Evolutionary conservation across 1,140 invertebrate species (phyloP).

Genomic region (Chymomyza costata): DNA sequence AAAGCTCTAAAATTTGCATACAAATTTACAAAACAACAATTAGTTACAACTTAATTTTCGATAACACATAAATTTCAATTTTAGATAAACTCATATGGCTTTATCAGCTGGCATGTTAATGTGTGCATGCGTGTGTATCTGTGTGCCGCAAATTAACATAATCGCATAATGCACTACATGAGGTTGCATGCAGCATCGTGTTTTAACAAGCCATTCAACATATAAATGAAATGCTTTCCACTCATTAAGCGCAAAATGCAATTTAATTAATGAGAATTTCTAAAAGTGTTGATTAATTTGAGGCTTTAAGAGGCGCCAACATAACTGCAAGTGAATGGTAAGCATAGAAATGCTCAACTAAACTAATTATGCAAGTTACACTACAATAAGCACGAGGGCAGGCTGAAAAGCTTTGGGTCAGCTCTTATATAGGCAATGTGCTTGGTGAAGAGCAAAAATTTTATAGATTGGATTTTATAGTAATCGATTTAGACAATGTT

Average conservation of each 20-base stretch:
- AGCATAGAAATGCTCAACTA: too few species aligned
- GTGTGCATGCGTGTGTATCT: not conserved
- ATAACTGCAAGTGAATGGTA: too few species aligned
- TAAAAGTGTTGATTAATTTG: slow-evolving; percentile 30
- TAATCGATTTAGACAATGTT: too few species aligned
- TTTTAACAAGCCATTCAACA: slow-evolving; percentile 20
- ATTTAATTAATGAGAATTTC: slow-evolving; percentile 33
- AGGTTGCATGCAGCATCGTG: too few species aligned
- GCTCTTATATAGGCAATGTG: too few species aligned
- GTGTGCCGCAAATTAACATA: slow-evolving; percentile 42
- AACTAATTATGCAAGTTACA: too few species aligned
- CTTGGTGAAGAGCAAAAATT: too few species aligned
- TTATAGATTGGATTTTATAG: too few species aligned
- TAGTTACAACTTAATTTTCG: slow-evolving; percentile 17
- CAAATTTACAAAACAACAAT: slow-evolving; percentile 5
- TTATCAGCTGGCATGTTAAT: slow-evolving; percentile 4
- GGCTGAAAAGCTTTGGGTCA: too few species aligned
- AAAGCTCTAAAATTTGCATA: too few species aligned
- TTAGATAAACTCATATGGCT: slow-evolving; percentile 29
- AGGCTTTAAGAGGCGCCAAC: not conserved
- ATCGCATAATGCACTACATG: slow-evolving; percentile 55
- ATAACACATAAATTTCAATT: slow-evolving; percentile 34
- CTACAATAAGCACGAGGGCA: too few species aligned
- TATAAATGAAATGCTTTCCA: slow-evolving; percentile 12
- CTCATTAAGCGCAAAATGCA: slow-evolving; percentile 13